Evolutionary conservation across 2,888 invertebrate genomes (phyloP), one percentile per base, ranked within the genome.

Genomic region (Ctenicera cuprea): DNA sequence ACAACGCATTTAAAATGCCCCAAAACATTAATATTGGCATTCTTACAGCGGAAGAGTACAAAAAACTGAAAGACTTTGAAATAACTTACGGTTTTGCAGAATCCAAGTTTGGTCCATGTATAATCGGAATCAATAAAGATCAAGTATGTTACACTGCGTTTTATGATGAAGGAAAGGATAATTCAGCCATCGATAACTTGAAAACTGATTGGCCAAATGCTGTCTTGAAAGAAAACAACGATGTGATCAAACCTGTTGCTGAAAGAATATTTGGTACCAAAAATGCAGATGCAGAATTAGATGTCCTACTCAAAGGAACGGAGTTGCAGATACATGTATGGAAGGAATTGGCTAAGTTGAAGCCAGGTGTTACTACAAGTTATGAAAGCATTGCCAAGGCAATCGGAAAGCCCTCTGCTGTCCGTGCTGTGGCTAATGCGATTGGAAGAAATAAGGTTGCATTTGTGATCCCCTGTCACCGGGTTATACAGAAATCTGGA

Each of bases 381-480:
- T 87, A 87, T 71, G 81, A 84, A 68, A 80, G 82, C 43, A 78
- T 87, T 41, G 86, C 86, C 2, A 78, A 78, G 22, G 80, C 81
- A 7, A 78, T 86, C n/a, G 84, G 84, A 0, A 81, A 82, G 52
- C 84, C 85, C 4, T 83, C 80, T 57, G 83, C 85, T n/a, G 77
- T 84, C 8, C 80, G 86, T 72, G 85, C 86, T 33, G 86, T 85
- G 0, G 86, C 85, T n/a, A 83, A 80, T 68, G 86, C 86, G 5
- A 79, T 87, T n/a, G 82, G 83, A 0, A 85, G 82, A 64, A 87
- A 87, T 76, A 83, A 81, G 59, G 78, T 86, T 73, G 79, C 83
- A 0, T 86, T 83, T 77, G 77, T 86, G 14, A 80, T 87, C 20
- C 87, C 87, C 0, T 87, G 87, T 66, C 86, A 87, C 74, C 76